These are phyloP conservation scores for Antheraea mylitta DNA, from an alignment of 1,140 invertebrate species.

Conservation along the genomic window DNA sequence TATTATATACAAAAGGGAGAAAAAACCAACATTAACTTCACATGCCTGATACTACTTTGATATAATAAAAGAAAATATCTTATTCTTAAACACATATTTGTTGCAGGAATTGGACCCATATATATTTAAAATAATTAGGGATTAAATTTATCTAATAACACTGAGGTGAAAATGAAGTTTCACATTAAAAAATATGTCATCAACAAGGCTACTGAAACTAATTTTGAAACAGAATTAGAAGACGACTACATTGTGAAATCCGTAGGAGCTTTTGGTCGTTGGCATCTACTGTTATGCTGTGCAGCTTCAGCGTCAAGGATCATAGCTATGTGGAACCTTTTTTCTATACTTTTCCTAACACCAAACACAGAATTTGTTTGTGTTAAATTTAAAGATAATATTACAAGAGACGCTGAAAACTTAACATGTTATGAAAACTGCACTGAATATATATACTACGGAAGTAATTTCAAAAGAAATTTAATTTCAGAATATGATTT, in stretches of 20 bases:
- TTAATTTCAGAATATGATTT: slow-evolving; percentile 44
- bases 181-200: background rate
- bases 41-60: too few species aligned
- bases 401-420: slow-evolving; percentile 18
- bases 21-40: background rate
- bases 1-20: too few species aligned
- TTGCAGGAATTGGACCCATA: background rate
- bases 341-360: slow-evolving; percentile 43
- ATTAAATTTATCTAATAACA: background rate
- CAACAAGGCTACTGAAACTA: slow-evolving; percentile 12
- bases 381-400: slow-evolving; percentile 20
- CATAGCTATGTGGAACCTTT: slow-evolving; percentile 37
- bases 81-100: background rate
- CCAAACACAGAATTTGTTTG: slow-evolving; percentile 40
- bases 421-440: slow-evolving; percentile 41
- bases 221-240: slow-evolving; percentile 17
- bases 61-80: too few species aligned
- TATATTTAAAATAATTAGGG: background rate
- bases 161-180: background rate
- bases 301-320: slow-evolving; percentile 28
- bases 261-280: slow-evolving; percentile 39
- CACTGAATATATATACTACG: slow-evolving; percentile 32
- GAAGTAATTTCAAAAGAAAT: slow-evolving; percentile 32
- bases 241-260: slow-evolving; percentile 44
- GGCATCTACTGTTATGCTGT: slow-evolving; percentile 34